A percentile compares a stretch with the other conserved stretches of the same genome.
Conservation (phyloP, 1,140 invertebrate species). For the Atta cephalotes region DNA sequence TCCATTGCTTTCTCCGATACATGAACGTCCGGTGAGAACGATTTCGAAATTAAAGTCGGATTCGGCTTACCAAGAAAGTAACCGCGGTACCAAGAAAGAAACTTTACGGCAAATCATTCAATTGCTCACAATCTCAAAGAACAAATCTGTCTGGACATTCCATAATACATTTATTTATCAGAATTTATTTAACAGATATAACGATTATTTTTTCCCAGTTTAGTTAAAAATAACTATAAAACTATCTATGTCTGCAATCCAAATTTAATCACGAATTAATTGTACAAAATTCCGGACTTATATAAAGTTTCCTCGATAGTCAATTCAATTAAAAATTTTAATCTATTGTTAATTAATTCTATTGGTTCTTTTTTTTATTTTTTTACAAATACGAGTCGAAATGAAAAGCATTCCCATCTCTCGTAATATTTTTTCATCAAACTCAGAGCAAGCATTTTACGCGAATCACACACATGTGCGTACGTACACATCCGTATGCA, state of each 20-base stretch:
- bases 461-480: background rate
- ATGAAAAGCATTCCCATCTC: background rate
- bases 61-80: background rate
- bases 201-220: background rate
- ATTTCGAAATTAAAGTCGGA: conserved; percentile 16
- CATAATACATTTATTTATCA: background rate
- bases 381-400: background rate
- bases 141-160: background rate
- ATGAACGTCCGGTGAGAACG: conserved; percentile 5
- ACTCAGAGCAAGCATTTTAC: conserved; percentile 26
- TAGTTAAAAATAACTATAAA: background rate
- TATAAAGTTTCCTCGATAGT: background rate
- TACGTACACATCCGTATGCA: background rate
- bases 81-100: background rate
- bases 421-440: conserved; percentile 60
- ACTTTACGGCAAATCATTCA: background rate
- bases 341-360: background rate
- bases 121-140: background rate
- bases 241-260: background rate
- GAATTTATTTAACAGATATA: background rate
- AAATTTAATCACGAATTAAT: background rate
- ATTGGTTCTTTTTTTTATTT: background rate
- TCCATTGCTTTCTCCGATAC: background rate
- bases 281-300: background rate
- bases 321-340: background rate